These are phyloP conservation scores for Leptopterna dolabrata DNA, from an alignment of 2,888 invertebrate species.

Conservation along the genomic window DNA sequence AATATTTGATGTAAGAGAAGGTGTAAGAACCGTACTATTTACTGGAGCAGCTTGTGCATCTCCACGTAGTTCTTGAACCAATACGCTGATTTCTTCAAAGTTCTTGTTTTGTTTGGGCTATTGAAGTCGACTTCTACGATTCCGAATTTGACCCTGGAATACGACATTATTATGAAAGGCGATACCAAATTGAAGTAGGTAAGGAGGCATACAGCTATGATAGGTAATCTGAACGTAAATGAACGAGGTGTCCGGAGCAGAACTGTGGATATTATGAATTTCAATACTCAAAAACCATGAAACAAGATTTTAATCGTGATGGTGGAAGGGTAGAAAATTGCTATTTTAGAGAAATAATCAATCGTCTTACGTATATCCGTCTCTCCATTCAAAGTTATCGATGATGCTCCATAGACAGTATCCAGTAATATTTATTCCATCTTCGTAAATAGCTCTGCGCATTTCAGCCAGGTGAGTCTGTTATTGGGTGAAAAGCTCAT, in stretches of 20 bases:
- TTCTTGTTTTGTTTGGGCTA: constrained; percentile 75
- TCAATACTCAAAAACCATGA: not conserved
- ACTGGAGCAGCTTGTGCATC: constrained; percentile 64
- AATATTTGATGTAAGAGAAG: no score
- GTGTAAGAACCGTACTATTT: not conserved
- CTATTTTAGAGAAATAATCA: no score
- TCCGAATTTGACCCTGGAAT: constrained; percentile 75
- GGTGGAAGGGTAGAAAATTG: not conserved
- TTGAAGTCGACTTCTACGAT: constrained; percentile 78
- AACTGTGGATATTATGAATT: not conserved
- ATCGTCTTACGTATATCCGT: constrained; percentile 76
- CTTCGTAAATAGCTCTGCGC: constrained; percentile 70
- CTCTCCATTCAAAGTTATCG: constrained; percentile 85
- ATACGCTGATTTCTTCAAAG: constrained; percentile 75
- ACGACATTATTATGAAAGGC: no score
- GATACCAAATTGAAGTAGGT: no score
- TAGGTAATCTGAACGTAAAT: constrained; percentile 62
- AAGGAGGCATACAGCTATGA: no score
- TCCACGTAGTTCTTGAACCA: constrained; percentile 71
- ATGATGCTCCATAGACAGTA: constrained; percentile 84
- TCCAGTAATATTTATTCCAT: constrained; percentile 71
- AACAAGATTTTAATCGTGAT: not conserved
- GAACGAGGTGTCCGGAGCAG: no score
- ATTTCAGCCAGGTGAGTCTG: constrained; percentile 69
- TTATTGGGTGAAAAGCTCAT: not conserved